These are phyloP conservation scores for Lycopodina hypogea DNA, from an alignment of 37 sponge, comb jelly and placozoan species.

Conservation along the genomic window DNA sequence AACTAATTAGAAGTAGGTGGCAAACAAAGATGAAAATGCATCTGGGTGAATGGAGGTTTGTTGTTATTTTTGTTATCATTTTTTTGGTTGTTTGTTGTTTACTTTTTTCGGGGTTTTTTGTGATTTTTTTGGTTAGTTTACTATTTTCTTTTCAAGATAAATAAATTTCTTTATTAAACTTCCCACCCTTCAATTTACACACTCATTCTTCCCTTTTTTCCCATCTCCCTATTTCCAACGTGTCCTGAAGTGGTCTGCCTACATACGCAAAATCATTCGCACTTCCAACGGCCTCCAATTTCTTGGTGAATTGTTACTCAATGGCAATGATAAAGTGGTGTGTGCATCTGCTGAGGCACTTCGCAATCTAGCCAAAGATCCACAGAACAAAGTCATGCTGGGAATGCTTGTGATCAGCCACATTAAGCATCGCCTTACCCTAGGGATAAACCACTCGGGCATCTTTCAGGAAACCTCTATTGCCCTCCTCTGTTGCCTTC, in stretches of 20 bases:
- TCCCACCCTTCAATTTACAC: too few species aligned
- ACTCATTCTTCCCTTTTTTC: too few species aligned
- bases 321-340: constrained; percentile 79
- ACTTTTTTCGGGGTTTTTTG: too few species aligned
- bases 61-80: too few species aligned
- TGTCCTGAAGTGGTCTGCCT: constrained; percentile 70
- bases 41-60: too few species aligned
- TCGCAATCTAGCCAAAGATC: constrained; percentile 82
- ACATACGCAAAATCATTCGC: constrained; percentile 68
- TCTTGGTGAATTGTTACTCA: constrained; percentile 68
- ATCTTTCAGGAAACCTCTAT: constrained; percentile 79
- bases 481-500: constrained; percentile 60
- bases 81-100: too few species aligned
- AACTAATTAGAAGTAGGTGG: too few species aligned
- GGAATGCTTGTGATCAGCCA: constrained; percentile 35
- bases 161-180: too few species aligned
- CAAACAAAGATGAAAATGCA: too few species aligned
- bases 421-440: constrained; percentile 74
- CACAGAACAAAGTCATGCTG: constrained; percentile 74
- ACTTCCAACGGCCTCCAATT: constrained; percentile 78
- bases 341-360: constrained; percentile 77
- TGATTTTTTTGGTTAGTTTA: too few species aligned
- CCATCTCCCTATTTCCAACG: background rate
- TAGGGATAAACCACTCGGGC: constrained; percentile 61
- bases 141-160: too few species aligned